A percentile compares a stretch with the other conserved stretches of the same genome.
phyloP scores from a whole-genome alignment of 2,113 vertebrate genomes.

The Seriola rivoliana region DNA sequence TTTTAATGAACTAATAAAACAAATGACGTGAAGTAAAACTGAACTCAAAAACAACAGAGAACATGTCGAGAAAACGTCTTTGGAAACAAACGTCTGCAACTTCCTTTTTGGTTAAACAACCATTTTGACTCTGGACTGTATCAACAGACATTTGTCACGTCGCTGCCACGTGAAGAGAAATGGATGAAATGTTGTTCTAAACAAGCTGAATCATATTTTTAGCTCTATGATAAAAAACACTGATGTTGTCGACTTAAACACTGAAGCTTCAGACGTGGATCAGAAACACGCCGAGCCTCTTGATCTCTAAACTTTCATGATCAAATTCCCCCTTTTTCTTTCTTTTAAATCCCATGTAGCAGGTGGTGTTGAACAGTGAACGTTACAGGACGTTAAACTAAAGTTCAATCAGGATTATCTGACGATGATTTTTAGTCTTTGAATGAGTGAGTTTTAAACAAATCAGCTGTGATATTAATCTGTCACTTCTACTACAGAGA shows the following conservation, averaged over 20 bases:
- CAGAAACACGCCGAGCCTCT: too few relatives aligned
- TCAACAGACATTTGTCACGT: neutral
- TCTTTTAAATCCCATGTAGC: neutral
- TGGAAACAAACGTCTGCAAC: neutral
- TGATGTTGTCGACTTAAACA: too few relatives aligned
- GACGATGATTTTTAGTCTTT: constrained; percentile 45
- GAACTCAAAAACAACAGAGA: neutral
- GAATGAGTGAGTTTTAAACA: constrained; percentile 47
- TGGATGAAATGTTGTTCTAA: too few relatives aligned
- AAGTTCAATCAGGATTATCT: constrained; percentile 1
- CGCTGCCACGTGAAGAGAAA: too few relatives aligned
- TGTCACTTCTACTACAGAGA: neutral
- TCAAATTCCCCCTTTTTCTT: too few relatives aligned
- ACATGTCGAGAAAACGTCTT: neutral
- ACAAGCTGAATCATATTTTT: too few relatives aligned
- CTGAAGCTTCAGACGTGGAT: too few relatives aligned
- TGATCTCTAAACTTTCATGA: too few relatives aligned
- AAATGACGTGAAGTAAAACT: neutral
- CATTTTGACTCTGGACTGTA: neutral
- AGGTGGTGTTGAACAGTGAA: neutral
- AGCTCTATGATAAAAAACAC: too few relatives aligned
- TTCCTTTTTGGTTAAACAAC: constrained; percentile 1
- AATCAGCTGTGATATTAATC: constrained; percentile 9
- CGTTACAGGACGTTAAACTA: accelerated
- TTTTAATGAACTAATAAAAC: neutral